A percentile compares a stretch with the other conserved stretches of the same genome.
Evolutionary conservation across 64 coral and sea anemone species (phyloP).

Genomic region (Stichodactyla mertensii): DNA sequence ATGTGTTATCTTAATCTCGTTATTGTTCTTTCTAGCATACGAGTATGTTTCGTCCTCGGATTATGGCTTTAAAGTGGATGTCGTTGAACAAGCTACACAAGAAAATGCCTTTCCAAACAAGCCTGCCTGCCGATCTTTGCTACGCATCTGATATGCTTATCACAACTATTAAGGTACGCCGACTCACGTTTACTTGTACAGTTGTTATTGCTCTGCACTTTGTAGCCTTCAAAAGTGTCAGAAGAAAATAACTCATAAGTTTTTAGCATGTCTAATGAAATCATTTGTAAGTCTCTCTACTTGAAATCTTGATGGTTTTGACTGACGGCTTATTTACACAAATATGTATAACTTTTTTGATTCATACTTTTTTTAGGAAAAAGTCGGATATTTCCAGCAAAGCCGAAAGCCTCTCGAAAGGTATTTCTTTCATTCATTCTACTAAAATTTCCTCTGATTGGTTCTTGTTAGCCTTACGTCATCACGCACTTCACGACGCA

Average conservation of each 20-base stretch:
- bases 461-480: neutral
- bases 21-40: constrained; percentile 50
- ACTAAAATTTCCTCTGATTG: neutral
- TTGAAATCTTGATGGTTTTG: no score
- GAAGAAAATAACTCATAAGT: no score
- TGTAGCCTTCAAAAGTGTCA: no score
- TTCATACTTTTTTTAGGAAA: constrained; percentile 60
- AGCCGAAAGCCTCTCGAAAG: constrained; percentile 82
- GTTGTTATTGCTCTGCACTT: no score
- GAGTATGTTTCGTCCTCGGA: constrained; percentile 71
- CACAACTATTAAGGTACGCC: constrained; percentile 59
- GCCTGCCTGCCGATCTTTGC: constrained; percentile 59
- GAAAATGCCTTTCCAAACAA: constrained; percentile 53
- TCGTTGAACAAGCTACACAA: constrained; percentile 85
- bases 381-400: constrained; percentile 81
- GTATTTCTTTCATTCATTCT: constrained; percentile 21
- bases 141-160: constrained; percentile 88
- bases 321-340: neutral
- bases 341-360: neutral
- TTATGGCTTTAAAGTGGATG: constrained; percentile 84
- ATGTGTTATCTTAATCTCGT: neutral
- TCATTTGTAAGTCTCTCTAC: no score
- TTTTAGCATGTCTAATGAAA: no score
- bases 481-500: neutral
- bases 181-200: neutral